These are phyloP conservation scores for Bombus soroeensis DNA, from an alignment of 1,140 invertebrate species.

Conservation along the genomic window DNA sequence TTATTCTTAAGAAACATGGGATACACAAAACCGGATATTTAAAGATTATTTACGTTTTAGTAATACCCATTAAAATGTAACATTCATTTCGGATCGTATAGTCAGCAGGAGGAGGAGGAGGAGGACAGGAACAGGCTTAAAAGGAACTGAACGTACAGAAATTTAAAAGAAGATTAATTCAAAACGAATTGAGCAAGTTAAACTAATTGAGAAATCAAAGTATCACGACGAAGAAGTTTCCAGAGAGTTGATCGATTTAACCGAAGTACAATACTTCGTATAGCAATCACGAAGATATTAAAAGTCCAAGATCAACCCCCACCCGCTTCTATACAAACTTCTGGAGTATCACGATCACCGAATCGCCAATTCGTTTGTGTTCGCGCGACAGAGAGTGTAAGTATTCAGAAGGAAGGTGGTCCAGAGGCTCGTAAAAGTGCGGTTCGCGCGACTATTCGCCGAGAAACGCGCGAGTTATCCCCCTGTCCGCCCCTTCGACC, in stretches of 20 bases:
- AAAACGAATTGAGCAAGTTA: too few species aligned
- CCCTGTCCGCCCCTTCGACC: constrained; percentile 7
- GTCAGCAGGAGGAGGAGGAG: background rate
- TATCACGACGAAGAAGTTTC: too few species aligned
- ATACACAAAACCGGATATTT: too few species aligned
- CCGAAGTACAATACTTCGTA: background rate
- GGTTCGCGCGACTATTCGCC: constrained; percentile 15
- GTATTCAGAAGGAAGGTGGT: constrained; percentile 1
- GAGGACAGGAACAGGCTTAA: background rate
- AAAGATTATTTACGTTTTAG: too few species aligned
- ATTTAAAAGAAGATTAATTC: background rate
- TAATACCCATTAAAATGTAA: background rate
- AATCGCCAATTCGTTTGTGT: too few species aligned
- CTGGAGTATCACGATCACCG: background rate
- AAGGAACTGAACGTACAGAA: background rate
- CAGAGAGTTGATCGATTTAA: background rate
- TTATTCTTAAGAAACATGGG: too few species aligned
- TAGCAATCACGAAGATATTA: background rate
- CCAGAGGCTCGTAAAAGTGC: constrained; percentile 25
- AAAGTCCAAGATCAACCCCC: background rate
- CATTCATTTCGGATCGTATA: background rate
- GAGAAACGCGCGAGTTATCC: constrained; percentile 9
- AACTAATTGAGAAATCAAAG: too few species aligned
- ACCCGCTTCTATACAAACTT: background rate
- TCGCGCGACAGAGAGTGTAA: background rate